phyloP scores from a whole-genome alignment of 2,113 vertebrate species.

The Pionites leucogaster region DNA sequence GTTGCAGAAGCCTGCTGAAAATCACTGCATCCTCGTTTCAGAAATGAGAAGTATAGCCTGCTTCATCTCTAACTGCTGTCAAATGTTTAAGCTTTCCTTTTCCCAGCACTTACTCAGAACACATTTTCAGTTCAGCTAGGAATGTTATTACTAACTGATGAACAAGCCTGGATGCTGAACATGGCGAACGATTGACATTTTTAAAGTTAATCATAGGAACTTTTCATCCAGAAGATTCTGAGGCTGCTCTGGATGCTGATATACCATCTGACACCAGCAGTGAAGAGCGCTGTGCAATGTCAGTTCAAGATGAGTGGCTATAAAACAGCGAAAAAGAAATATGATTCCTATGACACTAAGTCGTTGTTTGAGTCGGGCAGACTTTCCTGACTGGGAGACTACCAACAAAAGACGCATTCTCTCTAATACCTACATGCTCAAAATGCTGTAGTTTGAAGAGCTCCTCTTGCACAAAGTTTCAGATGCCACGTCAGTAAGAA shows the following conservation, averaged over 20 bases:
- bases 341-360: neutral
- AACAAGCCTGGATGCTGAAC: conserved; percentile 47
- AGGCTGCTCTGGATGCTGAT: conserved; percentile 41
- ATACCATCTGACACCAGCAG: neutral
- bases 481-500: neutral
- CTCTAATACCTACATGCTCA: neutral
- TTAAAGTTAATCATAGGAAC: conserved; percentile 52
- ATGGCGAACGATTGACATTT: neutral
- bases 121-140: conserved; percentile 16
- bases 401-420: neutral
- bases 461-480: neutral
- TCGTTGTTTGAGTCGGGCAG: neutral
- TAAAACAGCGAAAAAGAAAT: conserved; percentile 1
- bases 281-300: neutral
- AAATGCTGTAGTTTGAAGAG: neutral
- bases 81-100: conserved; percentile 8
- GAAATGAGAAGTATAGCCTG: conserved; percentile 18
- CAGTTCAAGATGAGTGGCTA: conserved; percentile 24
- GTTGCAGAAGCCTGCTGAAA: conserved; percentile 1
- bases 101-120: neutral
- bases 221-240: conserved; percentile 52
- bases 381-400: neutral
- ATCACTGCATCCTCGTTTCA: neutral
- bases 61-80: conserved; percentile 34
- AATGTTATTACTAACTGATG: conserved; percentile 49